Percentiles rank a stretch among this genome's conserved stretches.
Conservation (phyloP, 1,140 invertebrate species). For the Pachyrhynchus sulphureomaculatus region DNA sequence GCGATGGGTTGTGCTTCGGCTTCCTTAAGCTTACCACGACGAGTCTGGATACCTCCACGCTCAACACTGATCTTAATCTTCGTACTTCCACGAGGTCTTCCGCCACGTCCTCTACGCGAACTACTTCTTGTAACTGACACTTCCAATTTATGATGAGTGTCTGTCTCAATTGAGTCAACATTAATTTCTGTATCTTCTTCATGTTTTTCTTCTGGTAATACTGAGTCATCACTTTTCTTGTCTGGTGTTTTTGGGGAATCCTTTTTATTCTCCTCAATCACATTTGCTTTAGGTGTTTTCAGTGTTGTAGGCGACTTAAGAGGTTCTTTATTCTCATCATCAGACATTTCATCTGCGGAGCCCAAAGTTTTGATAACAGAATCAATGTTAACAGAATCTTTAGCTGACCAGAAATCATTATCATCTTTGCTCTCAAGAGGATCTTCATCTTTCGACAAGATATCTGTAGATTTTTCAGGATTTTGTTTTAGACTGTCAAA, state of each 20-base stretch:
- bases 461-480: not conserved
- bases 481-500: not conserved
- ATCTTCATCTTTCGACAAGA: constrained; percentile 45
- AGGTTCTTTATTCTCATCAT: constrained; percentile 31
- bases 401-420: constrained; percentile 73
- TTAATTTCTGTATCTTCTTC: constrained; percentile 7
- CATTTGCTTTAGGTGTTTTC: constrained; percentile 5
- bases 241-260: not conserved
- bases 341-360: constrained; percentile 53
- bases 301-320: not conserved
- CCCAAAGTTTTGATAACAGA: constrained; percentile 73
- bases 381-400: constrained; percentile 71
- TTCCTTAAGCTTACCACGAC: constrained; percentile 60
- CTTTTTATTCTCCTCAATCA: constrained; percentile 7
- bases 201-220: constrained; percentile 1
- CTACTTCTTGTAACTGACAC: constrained; percentile 44
- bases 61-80: constrained; percentile 38
- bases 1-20: constrained; percentile 34
- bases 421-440: constrained; percentile 64
- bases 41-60: constrained; percentile 55
- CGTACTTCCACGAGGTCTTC: constrained; percentile 55
- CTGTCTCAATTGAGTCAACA: constrained; percentile 38
- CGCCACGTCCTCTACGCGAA: constrained; percentile 56
- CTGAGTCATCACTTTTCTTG: not conserved
- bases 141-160: constrained; percentile 34